Evolutionary conservation across 2,888 invertebrate genomes (phyloP), one percentile per base, ranked within the genome.

Genomic region (Molanna angustata): DNA sequence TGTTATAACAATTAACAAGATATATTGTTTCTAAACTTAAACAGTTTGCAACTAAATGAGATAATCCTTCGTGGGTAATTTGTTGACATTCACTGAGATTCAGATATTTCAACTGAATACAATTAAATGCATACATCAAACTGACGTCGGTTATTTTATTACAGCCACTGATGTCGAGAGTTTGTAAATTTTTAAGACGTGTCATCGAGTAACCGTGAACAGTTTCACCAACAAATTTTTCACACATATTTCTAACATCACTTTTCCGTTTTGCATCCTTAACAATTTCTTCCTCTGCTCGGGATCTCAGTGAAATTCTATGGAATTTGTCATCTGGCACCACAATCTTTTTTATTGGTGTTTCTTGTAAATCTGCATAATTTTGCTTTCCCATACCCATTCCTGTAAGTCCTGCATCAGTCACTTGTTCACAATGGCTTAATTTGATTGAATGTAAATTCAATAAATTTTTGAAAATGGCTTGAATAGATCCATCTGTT

Each of bases 81-180:
- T 86, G 84, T 63, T 85, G 84, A 62, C 88, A 86, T 65, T 82
- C 79, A 54, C 84, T 84, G 43, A 89, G 69, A 63, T 82, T 77
- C 18, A 89, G 70, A 54, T 73, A 71, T 22, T 70, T 69, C 4
- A 89, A 70, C 66, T 86, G 86, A 44, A 76, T 73, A 63, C 86
- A 86, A 55, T 77, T 77, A 57, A 88, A 78, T 32, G 85, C 82
- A 62, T 85, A 82, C 56, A 79, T 83, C 7, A 89, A 65, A 57
- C 87, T 85, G 0, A 85, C 80, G 67, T 89, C 88, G 14, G 86
- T 84, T 47, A 89, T 82, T 66, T 80, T 80, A 60, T 82, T 83
- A 64, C 88, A 88, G 1, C 82, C 80, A 53, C 82, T 80, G 13
- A 89, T 70, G 64, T 87, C 83, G 4, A 89, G 69, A 42, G 78